These are phyloP conservation scores for Pyrrhosoma nymphula DNA, from an alignment of 2,888 invertebrate species.

Conservation along the genomic window DNA sequence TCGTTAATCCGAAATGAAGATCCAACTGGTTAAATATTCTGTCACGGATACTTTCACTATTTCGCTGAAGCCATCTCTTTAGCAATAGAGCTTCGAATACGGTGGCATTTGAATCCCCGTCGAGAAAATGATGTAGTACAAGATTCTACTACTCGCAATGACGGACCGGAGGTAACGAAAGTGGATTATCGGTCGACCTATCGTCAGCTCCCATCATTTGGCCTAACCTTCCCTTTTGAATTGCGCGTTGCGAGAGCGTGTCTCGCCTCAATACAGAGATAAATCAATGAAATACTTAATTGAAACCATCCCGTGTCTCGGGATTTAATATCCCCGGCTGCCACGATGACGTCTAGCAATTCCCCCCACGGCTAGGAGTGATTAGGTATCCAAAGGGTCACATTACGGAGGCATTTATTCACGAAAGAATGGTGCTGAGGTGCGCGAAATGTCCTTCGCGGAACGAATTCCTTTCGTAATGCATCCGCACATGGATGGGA, in stretches of 20 bases:
- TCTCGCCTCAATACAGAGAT: neutral
- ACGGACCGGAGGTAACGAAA: neutral
- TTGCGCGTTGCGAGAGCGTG: neutral
- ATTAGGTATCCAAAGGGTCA: neutral
- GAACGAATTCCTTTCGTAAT: conserved; percentile 10
- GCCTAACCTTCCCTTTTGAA: neutral
- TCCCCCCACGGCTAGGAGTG: neutral
- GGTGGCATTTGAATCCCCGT: neutral
- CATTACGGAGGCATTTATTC: conserved; percentile 32
- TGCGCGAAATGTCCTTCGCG: conserved; percentile 33
- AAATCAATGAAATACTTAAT: conserved; percentile 20
- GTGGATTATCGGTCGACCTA: neutral
- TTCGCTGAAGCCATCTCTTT: no score
- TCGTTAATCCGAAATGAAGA: no score
- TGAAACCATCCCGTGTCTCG: neutral
- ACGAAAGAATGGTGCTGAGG: neutral
- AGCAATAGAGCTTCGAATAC: neutral
- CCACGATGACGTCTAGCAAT: neutral
- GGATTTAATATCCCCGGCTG: neutral
- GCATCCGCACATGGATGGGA: conserved; percentile 7
- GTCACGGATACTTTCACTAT: no score
- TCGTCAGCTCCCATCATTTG: neutral
- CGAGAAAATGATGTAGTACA: neutral
- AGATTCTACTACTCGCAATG: neutral
- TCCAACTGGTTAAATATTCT: no score